phyloP scores from a whole-genome alignment of 2,113 vertebrate genomes.

The Syrmaticus mikado region DNA sequence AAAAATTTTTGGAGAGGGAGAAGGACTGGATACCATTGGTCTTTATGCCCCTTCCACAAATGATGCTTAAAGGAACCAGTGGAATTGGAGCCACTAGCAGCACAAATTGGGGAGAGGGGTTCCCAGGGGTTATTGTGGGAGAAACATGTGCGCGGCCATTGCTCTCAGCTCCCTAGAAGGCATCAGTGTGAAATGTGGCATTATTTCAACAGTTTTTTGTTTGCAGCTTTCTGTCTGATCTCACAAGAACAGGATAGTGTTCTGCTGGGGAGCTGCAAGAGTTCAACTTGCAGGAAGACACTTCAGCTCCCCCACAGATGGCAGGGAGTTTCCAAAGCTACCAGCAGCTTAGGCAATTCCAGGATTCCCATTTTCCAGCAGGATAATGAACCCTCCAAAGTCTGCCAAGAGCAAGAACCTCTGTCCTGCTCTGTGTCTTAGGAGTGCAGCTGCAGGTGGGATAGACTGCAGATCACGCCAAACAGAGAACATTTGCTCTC shows the following conservation, averaged over 20 bases:
- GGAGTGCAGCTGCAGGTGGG: neutral
- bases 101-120: neutral
- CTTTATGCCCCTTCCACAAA: neutral
- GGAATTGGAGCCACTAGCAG: rapidly evolving
- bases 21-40: neutral
- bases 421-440: neutral
- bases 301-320: neutral
- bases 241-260: too few relatives aligned
- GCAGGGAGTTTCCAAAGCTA: neutral
- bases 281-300: neutral
- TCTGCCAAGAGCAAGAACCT: neutral
- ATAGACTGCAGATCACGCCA: neutral
- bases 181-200: neutral
- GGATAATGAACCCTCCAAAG: neutral
- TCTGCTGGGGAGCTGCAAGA: too few relatives aligned
- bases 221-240: neutral
- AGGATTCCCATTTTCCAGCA: neutral
- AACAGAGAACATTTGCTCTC: neutral
- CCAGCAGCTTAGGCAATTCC: neutral
- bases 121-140: neutral
- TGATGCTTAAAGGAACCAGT: neutral
- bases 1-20: neutral
- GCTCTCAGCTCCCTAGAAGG: neutral
- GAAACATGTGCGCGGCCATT: neutral
- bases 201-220: neutral